These are phyloP conservation scores for Parus major DNA, from an alignment of 2,113 vertebrate genomes.

Conservation along the genomic window DNA sequence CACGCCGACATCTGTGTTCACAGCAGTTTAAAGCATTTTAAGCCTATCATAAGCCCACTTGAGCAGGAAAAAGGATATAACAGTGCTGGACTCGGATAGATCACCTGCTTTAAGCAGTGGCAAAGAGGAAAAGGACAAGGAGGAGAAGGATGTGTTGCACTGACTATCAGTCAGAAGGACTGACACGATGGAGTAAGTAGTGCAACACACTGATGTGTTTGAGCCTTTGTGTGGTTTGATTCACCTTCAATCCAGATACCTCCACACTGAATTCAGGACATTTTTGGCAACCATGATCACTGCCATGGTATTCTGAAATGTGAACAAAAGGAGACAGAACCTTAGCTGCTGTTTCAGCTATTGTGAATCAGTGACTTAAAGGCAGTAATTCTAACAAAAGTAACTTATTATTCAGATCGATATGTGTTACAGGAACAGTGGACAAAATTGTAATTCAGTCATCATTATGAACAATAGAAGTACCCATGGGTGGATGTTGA, in stretches of 20 bases:
- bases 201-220: background rate
- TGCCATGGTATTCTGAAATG: background rate
- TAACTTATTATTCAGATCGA: background rate
- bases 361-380: background rate
- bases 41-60: background rate
- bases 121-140: background rate
- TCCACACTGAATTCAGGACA: background rate
- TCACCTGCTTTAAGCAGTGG: background rate
- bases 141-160: background rate
- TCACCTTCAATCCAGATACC: background rate
- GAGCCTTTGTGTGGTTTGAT: background rate
- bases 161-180: no score
- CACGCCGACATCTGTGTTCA: background rate
- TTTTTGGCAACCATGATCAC: background rate
- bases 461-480: background rate
- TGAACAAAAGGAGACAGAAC: background rate
- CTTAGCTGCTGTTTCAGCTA: background rate
- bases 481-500: background rate
- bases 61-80: background rate
- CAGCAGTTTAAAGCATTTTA: background rate
- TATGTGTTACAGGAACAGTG: background rate
- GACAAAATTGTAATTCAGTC: background rate
- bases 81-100: background rate
- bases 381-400: background rate
- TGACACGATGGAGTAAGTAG: accelerated